phyloP scores from a whole-genome alignment of 2,113 vertebrate species.

The Hippoglossus stenolepis region DNA sequence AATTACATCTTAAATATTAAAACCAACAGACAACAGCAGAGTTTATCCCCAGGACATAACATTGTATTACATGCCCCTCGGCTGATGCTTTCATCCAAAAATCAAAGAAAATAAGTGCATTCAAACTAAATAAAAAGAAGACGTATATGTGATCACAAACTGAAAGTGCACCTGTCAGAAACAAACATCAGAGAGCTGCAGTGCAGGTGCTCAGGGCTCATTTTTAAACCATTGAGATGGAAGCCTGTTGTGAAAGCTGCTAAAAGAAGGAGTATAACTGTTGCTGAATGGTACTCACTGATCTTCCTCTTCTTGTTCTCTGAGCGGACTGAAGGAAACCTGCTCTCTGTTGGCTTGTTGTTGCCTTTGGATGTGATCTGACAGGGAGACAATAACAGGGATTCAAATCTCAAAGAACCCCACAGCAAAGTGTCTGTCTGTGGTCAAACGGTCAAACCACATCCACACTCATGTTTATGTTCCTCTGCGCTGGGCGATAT shows the following conservation, averaged over 20 bases:
- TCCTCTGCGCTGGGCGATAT: too few species aligned
- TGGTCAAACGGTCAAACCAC: too few species aligned
- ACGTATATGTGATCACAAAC: background rate
- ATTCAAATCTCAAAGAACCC: background rate
- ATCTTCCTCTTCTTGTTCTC: conserved; percentile 92
- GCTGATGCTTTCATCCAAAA: background rate
- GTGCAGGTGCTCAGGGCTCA: too few species aligned
- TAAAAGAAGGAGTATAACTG: background rate
- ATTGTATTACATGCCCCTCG: too few species aligned
- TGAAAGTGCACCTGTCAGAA: background rate
- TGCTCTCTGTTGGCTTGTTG: conserved; percentile 75
- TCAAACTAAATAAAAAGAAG: background rate
- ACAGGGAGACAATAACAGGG: background rate
- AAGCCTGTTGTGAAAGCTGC: too few species aligned
- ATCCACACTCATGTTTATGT: too few species aligned
- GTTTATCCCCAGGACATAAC: too few species aligned
- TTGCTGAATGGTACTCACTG: conserved; percentile 81
- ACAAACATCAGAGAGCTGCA: background rate
- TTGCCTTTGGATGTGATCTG: conserved; percentile 91
- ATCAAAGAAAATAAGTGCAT: background rate
- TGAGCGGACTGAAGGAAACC: conserved; percentile 76
- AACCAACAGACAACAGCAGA: too few species aligned
- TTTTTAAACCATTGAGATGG: too few species aligned
- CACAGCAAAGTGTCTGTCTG: too few species aligned
- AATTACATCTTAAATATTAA: too few species aligned